Base-by-base conservation (phyloP, 2,888 invertebrate genomes). In the Leptinotarsa peninsularis region DNA sequence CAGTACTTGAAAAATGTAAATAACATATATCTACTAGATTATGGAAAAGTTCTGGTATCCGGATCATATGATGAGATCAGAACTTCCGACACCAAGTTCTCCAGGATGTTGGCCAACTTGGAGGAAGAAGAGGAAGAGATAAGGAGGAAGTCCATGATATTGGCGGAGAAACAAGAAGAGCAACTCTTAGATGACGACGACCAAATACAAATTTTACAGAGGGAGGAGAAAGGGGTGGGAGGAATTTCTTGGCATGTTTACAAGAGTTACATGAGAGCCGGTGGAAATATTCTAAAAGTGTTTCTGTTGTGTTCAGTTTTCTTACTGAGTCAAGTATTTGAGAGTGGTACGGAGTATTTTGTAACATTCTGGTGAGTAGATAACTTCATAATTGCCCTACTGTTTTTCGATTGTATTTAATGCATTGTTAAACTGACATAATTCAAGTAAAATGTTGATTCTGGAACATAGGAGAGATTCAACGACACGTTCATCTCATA, bases 271-370 rank as follows among this genome's bases (percentile, higher is more conserved):
- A 33, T 33, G 33, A 86, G 88, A 17, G 93, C 95, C 13, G 93
- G 94, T 63, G 95, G 95, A 0, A 92, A 93, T 80, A 90, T 91
- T 77, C 73, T 76, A 18, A 81, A 78, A 63, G 71, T 70, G 15
- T 10, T 80, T 1, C 27, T 73, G 15, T 90, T 94, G 49, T 94
- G 93, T 79, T 80, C 93, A 21, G 66, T 78, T 33, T 81, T 83
- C 71, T 17, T 80, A 15, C 4, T 75, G 0, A 78, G 79, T 21
- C 81, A 82, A 68, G 58, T 79, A 23, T 87, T 93, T 60, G 94
- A 93, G 1, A 95, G 95, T 14, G 91, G 92, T 17, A 92, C 93
- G 0, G 96, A 96, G 86, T 95, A 93, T 88, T 96, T 95, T 90
- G 91, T 95, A 4, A 92, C 94, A 4, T 93, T 91, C 85, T 96